phyloP scores from a whole-genome alignment of 2,113 vertebrate species.

The Pleuronectes platessa region DNA sequence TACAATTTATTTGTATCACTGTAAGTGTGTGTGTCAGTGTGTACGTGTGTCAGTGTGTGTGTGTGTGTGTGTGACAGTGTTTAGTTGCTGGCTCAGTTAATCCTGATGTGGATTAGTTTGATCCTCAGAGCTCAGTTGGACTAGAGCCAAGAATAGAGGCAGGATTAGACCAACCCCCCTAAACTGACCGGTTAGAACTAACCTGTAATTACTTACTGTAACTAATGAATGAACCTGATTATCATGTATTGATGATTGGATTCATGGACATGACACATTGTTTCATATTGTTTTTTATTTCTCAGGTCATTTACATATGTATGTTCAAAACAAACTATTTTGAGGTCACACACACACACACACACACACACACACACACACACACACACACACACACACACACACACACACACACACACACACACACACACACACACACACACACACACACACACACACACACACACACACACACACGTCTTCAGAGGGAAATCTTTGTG shows the following conservation, averaged over 20 bases:
- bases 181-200: no score
- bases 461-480: constrained; percentile 31
- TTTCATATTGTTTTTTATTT: no score
- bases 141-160: constrained; percentile 56
- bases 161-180: constrained; percentile 28
- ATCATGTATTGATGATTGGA: no score
- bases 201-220: no score
- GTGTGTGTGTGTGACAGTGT: not conserved
- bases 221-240: no score
- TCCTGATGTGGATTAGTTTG: constrained; percentile 57
- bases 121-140: constrained; percentile 48
- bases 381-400: constrained; percentile 45
- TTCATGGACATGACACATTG: no score
- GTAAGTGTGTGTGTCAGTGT: not conserved
- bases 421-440: no score
- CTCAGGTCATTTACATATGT: no score
- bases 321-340: no score
- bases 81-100: constrained; percentile 37
- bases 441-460: no score
- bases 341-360: no score
- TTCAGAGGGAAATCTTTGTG: constrained; percentile 81
- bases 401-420: constrained; percentile 37
- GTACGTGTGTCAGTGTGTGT: not conserved
- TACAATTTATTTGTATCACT: no score
- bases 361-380: constrained; percentile 20